Percentiles rank a stretch among this genome's conserved stretches.
phyloP scores from a whole-genome alignment of 2,797 vertebrate species.

The Tinamus major region DNA sequence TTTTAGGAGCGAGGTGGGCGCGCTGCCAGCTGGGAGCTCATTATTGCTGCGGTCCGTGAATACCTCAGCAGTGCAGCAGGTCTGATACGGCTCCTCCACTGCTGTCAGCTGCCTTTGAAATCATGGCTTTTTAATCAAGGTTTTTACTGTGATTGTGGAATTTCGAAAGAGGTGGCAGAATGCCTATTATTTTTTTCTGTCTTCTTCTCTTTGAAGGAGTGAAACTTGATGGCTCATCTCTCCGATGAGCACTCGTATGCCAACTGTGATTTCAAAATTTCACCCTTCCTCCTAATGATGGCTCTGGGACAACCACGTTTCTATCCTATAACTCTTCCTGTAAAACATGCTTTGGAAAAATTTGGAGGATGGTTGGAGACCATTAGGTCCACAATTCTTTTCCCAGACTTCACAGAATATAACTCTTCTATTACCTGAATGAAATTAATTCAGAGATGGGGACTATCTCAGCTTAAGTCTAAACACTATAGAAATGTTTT shows the following conservation, averaged over 20 bases:
- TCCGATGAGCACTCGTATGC: not conserved
- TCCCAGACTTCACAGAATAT: not conserved
- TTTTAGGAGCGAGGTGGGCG: not conserved
- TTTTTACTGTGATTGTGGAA: not conserved
- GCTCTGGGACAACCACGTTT: not conserved
- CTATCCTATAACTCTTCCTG: not conserved
- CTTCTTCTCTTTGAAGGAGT: not conserved
- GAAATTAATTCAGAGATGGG: not conserved
- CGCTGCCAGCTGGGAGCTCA: not conserved
- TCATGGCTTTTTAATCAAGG: not conserved
- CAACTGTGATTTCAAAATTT: not conserved
- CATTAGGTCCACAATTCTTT: not conserved
- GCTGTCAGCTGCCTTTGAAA: not conserved
- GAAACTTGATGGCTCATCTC: not conserved
- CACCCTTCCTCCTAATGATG: not conserved
- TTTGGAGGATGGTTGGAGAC: not conserved
- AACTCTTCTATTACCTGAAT: not conserved
- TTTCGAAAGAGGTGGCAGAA: not conserved
- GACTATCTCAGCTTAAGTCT: not conserved
- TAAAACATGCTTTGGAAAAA: not conserved
- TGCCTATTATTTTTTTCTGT: not conserved
- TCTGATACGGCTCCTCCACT: not conserved
- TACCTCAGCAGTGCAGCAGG: not conserved
- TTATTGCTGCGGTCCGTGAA: not conserved
- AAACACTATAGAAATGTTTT: not conserved